Percentiles rank a stretch among this genome's conserved stretches.
Evolutionary conservation across 1,140 invertebrate species (phyloP).

Genomic region (Macrocentrus cingulum): DNA sequence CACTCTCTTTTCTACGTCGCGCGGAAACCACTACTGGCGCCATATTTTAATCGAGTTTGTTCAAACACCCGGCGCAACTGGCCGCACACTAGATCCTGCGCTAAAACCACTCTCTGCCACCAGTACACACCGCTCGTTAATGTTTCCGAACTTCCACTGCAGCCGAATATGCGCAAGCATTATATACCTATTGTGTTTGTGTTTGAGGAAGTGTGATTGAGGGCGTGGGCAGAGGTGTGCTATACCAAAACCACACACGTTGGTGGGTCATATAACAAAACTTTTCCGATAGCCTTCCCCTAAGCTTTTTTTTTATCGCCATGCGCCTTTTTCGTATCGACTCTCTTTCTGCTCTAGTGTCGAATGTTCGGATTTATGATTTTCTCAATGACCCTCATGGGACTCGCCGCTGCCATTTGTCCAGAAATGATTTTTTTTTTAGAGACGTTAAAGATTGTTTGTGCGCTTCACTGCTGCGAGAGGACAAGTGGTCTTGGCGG

Average conservation of each 20-base stretch:
- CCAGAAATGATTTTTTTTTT: slow-evolving; percentile 3
- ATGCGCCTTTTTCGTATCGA: background rate
- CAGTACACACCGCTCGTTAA: slow-evolving; percentile 16
- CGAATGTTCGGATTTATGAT: slow-evolving; percentile 5
- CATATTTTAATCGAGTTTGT: slow-evolving; percentile 24
- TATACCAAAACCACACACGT: slow-evolving; percentile 8
- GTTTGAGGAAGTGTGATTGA: slow-evolving; percentile 3
- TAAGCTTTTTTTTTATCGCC: background rate
- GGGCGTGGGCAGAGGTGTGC: slow-evolving; percentile 4
- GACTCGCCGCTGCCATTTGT: background rate
- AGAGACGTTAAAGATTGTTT: background rate
- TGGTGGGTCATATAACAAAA: slow-evolving; percentile 15
- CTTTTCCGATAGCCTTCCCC: slow-evolving; percentile 5
- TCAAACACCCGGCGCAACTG: slow-evolving; percentile 17
- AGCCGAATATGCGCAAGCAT: no score
- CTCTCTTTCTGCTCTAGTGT: background rate
- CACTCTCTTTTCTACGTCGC: background rate
- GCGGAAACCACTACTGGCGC: background rate
- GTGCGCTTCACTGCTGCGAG: no score
- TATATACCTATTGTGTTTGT: background rate
- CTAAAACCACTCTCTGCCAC: slow-evolving; percentile 15
- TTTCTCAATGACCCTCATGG: background rate
- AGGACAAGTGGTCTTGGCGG: no score
- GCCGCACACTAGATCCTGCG: slow-evolving; percentile 13
- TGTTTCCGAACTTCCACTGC: slow-evolving; percentile 12